Conservation (phyloP, 2,888 invertebrate genomes). For the Eupithecia pulchellata region DNA sequence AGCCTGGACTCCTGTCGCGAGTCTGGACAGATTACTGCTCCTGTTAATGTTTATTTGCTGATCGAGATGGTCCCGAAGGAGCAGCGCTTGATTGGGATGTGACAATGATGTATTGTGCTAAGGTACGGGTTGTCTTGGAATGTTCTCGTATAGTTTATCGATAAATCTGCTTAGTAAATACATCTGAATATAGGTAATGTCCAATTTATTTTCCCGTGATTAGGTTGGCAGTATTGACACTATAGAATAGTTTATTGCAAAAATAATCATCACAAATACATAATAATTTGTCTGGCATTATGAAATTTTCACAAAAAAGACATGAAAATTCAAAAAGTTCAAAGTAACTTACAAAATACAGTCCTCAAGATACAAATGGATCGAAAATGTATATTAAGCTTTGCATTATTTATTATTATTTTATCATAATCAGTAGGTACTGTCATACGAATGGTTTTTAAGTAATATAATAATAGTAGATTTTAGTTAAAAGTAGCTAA, state of each 20-base stretch:
- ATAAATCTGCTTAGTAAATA: neutral
- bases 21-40: slow-evolving; percentile 43
- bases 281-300: no score
- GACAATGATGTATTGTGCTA: slow-evolving; percentile 56
- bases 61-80: slow-evolving; percentile 50
- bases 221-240: neutral
- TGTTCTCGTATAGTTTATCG: slow-evolving; percentile 15
- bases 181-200: neutral
- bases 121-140: slow-evolving; percentile 31
- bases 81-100: slow-evolving; percentile 47
- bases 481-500: no score
- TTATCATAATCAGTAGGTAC: no score
- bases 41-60: slow-evolving; percentile 53
- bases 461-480: no score
- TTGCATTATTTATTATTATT: no score
- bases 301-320: no score
- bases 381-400: no score
- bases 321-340: no score
- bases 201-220: neutral
- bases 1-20: slow-evolving; percentile 22
- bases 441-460: no score
- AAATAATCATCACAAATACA: no score
- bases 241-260: neutral
- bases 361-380: no score
- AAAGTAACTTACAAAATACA: no score